These are phyloP conservation scores for Halictus ligatus DNA, from an alignment of 2,888 invertebrate genomes.

Conservation along the genomic window DNA sequence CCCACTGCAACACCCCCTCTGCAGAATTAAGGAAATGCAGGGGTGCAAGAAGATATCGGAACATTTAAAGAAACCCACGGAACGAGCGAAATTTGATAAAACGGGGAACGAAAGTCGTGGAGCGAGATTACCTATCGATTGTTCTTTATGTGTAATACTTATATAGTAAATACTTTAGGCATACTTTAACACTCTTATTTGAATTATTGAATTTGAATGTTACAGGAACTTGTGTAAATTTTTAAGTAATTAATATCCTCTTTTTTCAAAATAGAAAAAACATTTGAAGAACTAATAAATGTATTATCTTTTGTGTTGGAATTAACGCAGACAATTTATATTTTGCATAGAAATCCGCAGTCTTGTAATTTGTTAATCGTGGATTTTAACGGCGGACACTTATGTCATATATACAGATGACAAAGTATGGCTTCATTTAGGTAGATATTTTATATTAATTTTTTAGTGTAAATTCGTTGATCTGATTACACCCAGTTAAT, in stretches of 20 bases:
- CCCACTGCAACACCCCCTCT: constrained; percentile 62
- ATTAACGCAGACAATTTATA: neutral
- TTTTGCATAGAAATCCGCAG: neutral
- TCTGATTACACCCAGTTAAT: too few relatives aligned
- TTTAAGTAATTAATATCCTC: too few relatives aligned
- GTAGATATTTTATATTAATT: too few relatives aligned
- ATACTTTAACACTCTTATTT: neutral
- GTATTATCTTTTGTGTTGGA: neutral
- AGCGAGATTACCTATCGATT: constrained; percentile 52
- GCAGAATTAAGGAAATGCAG: constrained; percentile 51
- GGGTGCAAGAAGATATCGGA: constrained; percentile 14
- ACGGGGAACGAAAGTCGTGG: constrained; percentile 52
- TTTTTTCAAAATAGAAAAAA: neutral
- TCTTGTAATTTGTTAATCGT: neutral
- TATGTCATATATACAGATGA: too few relatives aligned
- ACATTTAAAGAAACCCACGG: neutral
- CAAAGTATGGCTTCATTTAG: too few relatives aligned
- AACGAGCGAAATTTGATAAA: constrained; percentile 39
- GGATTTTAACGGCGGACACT: too few relatives aligned
- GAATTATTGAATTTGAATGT: neutral
- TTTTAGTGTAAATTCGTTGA: too few relatives aligned
- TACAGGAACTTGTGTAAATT: neutral
- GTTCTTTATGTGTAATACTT: constrained; percentile 1
- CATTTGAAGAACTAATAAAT: neutral
- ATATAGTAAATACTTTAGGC: too few relatives aligned